Conservation (phyloP, 2,113 vertebrate species). For the Spea bombifrons region DNA sequence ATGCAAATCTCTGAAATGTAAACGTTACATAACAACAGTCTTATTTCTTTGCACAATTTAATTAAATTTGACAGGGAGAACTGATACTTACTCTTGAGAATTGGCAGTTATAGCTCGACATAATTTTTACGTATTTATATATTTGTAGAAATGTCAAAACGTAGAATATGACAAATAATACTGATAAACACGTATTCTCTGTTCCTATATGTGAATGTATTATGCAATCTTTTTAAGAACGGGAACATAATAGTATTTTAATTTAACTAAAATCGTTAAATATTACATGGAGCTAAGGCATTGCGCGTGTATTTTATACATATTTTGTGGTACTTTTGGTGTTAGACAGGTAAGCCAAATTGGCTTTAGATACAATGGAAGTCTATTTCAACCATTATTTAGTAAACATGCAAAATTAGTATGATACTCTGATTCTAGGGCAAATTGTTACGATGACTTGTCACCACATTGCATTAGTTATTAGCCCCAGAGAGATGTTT, state of each 20-base stretch:
- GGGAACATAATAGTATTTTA: neutral
- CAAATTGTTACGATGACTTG: no score
- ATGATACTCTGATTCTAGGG: no score
- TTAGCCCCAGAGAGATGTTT: no score
- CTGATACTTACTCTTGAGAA: slow-evolving; percentile 46
- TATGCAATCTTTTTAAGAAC: neutral
- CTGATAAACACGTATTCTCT: slow-evolving; percentile 11
- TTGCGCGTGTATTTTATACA: no score
- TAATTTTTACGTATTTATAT: slow-evolving; percentile 45
- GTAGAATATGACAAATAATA: slow-evolving; percentile 29
- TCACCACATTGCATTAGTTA: no score
- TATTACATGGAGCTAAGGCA: no score
- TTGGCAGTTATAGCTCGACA: slow-evolving; percentile 43
- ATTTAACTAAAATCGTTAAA: no score
- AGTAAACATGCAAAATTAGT: no score
- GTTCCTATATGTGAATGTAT: slow-evolving; percentile 10
- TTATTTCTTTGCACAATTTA: slow-evolving; percentile 47
- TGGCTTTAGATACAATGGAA: no score
- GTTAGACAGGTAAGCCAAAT: no score
- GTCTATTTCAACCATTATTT: no score
- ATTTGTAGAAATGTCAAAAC: slow-evolving; percentile 40
- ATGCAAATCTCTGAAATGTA: slow-evolving; percentile 55
- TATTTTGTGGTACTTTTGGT: no score
- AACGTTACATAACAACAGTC: slow-evolving; percentile 49
- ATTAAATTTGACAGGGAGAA: slow-evolving; percentile 45